These are phyloP conservation scores for Stichopus horrens DNA, from an alignment of 53 echinoderm and acorn worm genomes.

Conservation along the genomic window DNA sequence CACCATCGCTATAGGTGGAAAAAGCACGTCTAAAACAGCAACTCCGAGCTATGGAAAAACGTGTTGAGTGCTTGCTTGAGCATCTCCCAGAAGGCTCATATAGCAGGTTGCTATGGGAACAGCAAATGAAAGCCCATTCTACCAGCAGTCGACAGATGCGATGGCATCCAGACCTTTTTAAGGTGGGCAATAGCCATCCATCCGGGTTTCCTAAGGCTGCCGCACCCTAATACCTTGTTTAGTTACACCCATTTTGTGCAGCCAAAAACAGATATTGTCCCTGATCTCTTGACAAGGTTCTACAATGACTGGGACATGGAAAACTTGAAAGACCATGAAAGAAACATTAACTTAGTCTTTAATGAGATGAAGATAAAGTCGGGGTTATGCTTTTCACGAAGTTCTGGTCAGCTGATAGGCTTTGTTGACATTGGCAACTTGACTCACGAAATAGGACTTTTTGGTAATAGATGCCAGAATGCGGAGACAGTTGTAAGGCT, in stretches of 20 bases:
- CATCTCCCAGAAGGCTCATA: not conserved
- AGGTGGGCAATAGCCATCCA: not conserved
- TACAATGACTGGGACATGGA: not conserved
- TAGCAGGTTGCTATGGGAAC: slow-evolving; percentile 16
- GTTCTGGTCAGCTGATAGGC: not conserved
- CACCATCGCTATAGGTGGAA: no score
- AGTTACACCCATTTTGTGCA: slow-evolving; percentile 12
- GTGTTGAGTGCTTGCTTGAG: not conserved
- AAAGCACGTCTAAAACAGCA: not conserved
- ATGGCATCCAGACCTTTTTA: slow-evolving; percentile 26
- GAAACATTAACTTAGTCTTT: not conserved
- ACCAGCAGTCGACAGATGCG: not conserved
- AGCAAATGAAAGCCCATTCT: not conserved
- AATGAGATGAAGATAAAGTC: slow-evolving; percentile 43
- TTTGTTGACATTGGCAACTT: not conserved
- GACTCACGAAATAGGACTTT: not conserved
- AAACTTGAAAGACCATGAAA: not conserved
- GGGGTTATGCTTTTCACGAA: not conserved
- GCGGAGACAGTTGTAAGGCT: not conserved
- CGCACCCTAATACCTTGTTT: slow-evolving; percentile 15
- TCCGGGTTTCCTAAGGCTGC: not conserved
- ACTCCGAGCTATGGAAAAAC: not conserved
- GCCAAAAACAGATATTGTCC: not conserved
- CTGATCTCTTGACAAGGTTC: not conserved
- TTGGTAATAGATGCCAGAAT: not conserved